Conservation (phyloP, 1,140 invertebrate species). For the Centruroides vittatus region DNA sequence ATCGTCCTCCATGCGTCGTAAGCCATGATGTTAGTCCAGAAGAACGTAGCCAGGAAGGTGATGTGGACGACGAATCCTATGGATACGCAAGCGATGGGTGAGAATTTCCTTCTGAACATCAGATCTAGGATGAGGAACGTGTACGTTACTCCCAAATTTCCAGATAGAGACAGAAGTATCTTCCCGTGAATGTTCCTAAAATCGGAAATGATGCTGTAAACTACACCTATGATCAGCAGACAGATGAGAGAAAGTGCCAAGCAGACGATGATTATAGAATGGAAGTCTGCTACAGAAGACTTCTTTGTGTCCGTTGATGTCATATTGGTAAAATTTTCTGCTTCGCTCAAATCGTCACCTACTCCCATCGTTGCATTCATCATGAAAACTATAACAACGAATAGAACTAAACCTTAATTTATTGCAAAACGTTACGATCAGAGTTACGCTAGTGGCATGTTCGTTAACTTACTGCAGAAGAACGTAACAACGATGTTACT, state of each 20-base stretch:
- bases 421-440: no score
- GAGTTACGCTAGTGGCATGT: no score
- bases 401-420: no score
- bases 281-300: background rate
- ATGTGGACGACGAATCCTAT: conserved; percentile 33
- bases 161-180: conserved; percentile 14
- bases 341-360: no score
- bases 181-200: conserved; percentile 17
- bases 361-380: no score
- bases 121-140: conserved; percentile 12
- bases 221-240: conserved; percentile 11
- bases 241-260: conserved; percentile 12
- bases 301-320: no score
- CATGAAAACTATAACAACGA: no score
- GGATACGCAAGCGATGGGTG: conserved; percentile 24
- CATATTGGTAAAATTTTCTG: no score
- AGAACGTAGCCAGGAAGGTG: conserved; percentile 34
- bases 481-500: no score
- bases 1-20: conserved; percentile 25
- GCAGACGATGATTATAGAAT: conserved; percentile 10
- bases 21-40: conserved; percentile 34
- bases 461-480: no score
- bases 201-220: conserved; percentile 16
- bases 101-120: background rate
- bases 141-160: conserved; percentile 10